These are phyloP conservation scores for Ophioninae sp. DNA, from an alignment of 2,888 invertebrate species.

Conservation along the genomic window DNA sequence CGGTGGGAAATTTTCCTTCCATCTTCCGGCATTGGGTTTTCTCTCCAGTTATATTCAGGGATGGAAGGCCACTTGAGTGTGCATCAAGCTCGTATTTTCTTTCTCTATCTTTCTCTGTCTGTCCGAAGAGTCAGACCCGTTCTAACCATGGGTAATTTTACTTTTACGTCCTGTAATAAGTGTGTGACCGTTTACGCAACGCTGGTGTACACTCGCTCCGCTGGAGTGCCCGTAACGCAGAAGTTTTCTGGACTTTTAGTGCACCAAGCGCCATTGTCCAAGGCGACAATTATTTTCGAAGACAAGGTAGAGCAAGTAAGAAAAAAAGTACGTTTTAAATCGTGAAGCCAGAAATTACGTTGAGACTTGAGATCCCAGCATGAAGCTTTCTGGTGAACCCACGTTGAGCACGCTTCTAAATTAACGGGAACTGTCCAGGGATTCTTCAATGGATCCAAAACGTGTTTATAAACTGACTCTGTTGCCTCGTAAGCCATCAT, in stretches of 20 bases:
- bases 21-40: constrained; percentile 24
- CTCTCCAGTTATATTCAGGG: constrained; percentile 23
- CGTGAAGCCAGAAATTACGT: constrained; percentile 1
- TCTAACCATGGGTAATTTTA: constrained; percentile 72
- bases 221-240: constrained; percentile 52
- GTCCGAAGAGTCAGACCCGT: constrained; percentile 8
- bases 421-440: not conserved
- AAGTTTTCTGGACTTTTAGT: constrained; percentile 23
- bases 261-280: constrained; percentile 33
- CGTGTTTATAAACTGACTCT: not conserved
- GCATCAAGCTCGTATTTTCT: constrained; percentile 42
- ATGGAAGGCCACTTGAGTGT: constrained; percentile 21
- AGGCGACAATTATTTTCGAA: constrained; percentile 30
- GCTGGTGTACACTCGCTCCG: constrained; percentile 68
- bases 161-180: constrained; percentile 76
- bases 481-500: not conserved
- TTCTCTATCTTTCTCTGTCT: not conserved
- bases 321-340: not conserved
- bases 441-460: not conserved
- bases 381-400: not conserved
- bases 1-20: constrained; percentile 75
- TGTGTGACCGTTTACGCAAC: constrained; percentile 73
- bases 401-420: not conserved
- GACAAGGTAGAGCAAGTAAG: not conserved
- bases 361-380: not conserved